Base-by-base conservation (phyloP, 2,888 invertebrate species). In the Notodonta ziczac region DNA sequence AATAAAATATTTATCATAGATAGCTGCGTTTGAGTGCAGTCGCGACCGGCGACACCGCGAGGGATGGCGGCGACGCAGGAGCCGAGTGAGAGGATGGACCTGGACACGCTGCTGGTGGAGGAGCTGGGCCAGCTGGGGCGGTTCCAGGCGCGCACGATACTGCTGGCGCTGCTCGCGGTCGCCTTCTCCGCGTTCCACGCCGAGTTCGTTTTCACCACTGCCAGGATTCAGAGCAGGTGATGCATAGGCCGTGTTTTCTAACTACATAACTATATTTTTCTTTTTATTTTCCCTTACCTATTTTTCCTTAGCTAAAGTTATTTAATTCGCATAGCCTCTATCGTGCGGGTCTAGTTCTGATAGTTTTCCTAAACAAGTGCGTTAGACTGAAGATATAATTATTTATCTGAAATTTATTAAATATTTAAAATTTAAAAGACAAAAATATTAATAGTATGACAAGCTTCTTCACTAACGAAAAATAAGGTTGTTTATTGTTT, bases 91-190 rank as follows among this genome's bases (percentile, higher is more conserved):
- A 75, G 72, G 39, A 66, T 81, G 42, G 74, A 84, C 56, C 63
- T 85, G 56, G 84, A 86, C 60, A 71, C 63, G 0, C 72, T 85
- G 12, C 66, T 85, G 53, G 66, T 74, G 9, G 66, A 80, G 8
- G 84, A 86, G 63, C 61, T 84, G 2, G 85, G 85, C 0, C 79
- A 83, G 60, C 80, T 84, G 51, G 85, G 85, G 0, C 56, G 65
- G 56, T 85, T 76, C 61, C 85, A 85, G 70, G 7, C 74, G 42
- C 65, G 69, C 58, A 76, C 66, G 2, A 39, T 84, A 14, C 61
- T 62, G 5, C 63, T 80, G 32, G 62, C 69, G 0, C 56, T 66
- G 0, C 5, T 82, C 0, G 66, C 74, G 2, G 74, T 77, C 0
- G 55, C 81, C 5, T 78, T 83, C 44, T 77, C 77, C 0, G 82